A percentile compares a stretch with the other conserved stretches of the same genome.
These are phyloP conservation scores for Chaetops frenatus DNA, from an alignment of 2,113 vertebrate genomes.

Conservation along the genomic window DNA sequence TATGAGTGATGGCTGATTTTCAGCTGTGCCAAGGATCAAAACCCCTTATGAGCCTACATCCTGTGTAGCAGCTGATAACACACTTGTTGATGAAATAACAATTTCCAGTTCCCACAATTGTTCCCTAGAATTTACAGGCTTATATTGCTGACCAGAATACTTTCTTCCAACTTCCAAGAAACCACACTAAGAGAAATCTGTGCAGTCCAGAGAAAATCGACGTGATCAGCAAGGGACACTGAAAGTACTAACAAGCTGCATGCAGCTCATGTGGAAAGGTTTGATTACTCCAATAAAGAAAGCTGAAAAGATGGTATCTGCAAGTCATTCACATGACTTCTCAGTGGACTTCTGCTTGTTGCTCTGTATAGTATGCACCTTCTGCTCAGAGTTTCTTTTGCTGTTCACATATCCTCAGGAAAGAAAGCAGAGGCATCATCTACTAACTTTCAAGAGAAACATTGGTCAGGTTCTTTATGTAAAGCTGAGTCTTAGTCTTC, in stretches of 20 bases:
- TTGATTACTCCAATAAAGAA: background rate
- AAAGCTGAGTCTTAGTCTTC: background rate
- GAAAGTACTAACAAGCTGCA: background rate
- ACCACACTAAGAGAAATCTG: background rate
- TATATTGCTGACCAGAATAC: background rate
- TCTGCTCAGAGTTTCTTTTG: background rate
- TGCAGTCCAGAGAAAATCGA: background rate
- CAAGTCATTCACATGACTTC: background rate
- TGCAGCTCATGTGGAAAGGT: background rate
- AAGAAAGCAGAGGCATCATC: background rate
- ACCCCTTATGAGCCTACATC: background rate
- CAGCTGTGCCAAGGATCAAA: background rate
- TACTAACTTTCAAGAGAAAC: background rate
- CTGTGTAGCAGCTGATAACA: background rate
- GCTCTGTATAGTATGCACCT: background rate
- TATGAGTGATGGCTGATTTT: background rate
- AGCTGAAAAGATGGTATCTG: background rate
- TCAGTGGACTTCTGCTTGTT: background rate
- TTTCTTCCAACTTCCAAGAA: background rate
- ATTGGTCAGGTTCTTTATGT: background rate
- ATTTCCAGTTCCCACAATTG: background rate
- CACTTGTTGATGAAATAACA: background rate
- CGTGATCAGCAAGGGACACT: background rate
- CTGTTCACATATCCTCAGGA: background rate
- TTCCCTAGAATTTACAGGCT: background rate